These are phyloP conservation scores for Sminthopsis crassicaudata DNA, from an alignment of 2,113 vertebrate genomes.

Conservation along the genomic window DNA sequence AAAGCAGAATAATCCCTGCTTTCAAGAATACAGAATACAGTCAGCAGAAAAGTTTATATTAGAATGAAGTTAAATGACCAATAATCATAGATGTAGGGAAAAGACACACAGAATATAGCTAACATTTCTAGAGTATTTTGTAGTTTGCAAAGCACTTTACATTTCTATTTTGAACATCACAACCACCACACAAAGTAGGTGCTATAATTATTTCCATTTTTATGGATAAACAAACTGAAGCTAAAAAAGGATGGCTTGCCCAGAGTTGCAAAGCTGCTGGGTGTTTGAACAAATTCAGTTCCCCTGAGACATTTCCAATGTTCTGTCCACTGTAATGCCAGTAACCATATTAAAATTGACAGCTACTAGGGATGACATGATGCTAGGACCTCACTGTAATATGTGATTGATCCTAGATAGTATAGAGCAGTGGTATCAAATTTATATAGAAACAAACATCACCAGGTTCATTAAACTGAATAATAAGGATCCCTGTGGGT, in stretches of 20 bases:
- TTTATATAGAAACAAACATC: neutral
- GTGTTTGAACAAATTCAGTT: neutral
- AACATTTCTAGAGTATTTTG: neutral
- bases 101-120: neutral
- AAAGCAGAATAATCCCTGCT: neutral
- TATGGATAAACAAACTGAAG: neutral
- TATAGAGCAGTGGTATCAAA: neutral
- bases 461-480: neutral
- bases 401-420: neutral
- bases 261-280: neutral
- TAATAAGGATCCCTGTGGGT: neutral
- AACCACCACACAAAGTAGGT: too few relatives aligned
- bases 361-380: too few relatives aligned
- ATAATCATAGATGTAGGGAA: neutral
- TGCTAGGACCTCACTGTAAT: fast-evolving
- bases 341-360: neutral
- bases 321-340: neutral
- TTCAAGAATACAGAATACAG: neutral
- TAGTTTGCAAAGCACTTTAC: neutral
- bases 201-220: neutral
- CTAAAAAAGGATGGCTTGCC: neutral
- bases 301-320: neutral
- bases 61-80: neutral
- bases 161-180: neutral
- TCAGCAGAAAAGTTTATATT: neutral